Evolutionary conservation across 2,797 vertebrate genomes (phyloP).

Genomic region (Rhinoraja longicauda): DNA sequence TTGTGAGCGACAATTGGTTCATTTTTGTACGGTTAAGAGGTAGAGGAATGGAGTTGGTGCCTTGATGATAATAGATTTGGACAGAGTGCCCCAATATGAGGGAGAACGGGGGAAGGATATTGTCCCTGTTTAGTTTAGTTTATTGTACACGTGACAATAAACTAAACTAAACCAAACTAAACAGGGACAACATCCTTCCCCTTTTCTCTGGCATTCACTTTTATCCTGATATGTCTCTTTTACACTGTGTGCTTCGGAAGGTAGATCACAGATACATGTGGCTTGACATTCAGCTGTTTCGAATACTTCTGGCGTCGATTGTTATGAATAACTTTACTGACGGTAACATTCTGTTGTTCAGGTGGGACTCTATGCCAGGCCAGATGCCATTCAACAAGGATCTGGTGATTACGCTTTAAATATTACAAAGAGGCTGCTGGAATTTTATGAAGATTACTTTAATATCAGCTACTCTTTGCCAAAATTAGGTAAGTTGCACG

Average conservation of each 20-base stretch:
- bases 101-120: too few relatives aligned
- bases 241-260: not conserved
- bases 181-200: not conserved
- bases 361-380: slow-evolving; percentile 81
- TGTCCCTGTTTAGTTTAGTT: not conserved
- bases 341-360: slow-evolving; percentile 53
- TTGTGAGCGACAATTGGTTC: too few relatives aligned
- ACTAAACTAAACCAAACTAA: not conserved
- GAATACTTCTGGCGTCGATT: not conserved
- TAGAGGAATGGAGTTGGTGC: too few relatives aligned
- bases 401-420: slow-evolving; percentile 83
- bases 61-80: too few relatives aligned
- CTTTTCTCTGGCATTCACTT: not conserved
- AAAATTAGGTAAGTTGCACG: slow-evolving; percentile 72
- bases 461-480: slow-evolving; percentile 85
- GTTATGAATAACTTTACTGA: not conserved
- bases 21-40: too few relatives aligned
- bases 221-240: not conserved
- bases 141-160: not conserved
- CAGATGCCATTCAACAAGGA: slow-evolving; percentile 79
- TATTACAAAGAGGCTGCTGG: slow-evolving; percentile 82
- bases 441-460: slow-evolving; percentile 90
- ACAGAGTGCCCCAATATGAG: too few relatives aligned
- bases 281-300: not conserved
- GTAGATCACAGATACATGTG: not conserved